phyloP scores from a whole-genome alignment of 2,888 invertebrate species.

The Himalopsyche japonica region DNA sequence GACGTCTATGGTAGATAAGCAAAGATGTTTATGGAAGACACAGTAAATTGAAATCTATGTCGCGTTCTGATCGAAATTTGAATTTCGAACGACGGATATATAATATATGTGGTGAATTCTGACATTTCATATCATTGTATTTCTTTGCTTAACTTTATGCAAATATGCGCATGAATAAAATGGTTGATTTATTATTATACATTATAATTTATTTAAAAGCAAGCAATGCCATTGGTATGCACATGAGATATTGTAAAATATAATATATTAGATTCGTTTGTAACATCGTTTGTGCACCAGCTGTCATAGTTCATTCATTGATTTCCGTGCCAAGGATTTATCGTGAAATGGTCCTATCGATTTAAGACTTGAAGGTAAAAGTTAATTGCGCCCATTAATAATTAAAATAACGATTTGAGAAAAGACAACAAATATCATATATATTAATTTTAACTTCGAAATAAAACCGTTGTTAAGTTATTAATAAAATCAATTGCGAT shows the following conservation, averaged over 20 bases:
- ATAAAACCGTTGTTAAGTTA: no score
- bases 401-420: not conserved
- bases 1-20: not conserved
- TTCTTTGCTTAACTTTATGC: no score
- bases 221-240: not conserved
- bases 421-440: no score
- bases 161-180: no score
- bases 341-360: conserved; percentile 6
- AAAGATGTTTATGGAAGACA: not conserved
- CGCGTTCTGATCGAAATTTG: not conserved
- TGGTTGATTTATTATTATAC: not conserved
- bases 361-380: conserved; percentile 12
- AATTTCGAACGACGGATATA: no score
- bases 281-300: not conserved
- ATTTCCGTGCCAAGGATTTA: conserved; percentile 18
- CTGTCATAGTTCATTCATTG: not conserved
- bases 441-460: no score
- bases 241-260: not conserved
- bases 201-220: not conserved
- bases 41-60: not conserved
- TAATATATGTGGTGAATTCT: no score
- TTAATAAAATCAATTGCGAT: no score
- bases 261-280: not conserved
- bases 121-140: no score
- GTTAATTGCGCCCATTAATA: conserved; percentile 13